Conservation (phyloP, 2,113 vertebrate genomes). For the Propithecus coquereli region DNA sequence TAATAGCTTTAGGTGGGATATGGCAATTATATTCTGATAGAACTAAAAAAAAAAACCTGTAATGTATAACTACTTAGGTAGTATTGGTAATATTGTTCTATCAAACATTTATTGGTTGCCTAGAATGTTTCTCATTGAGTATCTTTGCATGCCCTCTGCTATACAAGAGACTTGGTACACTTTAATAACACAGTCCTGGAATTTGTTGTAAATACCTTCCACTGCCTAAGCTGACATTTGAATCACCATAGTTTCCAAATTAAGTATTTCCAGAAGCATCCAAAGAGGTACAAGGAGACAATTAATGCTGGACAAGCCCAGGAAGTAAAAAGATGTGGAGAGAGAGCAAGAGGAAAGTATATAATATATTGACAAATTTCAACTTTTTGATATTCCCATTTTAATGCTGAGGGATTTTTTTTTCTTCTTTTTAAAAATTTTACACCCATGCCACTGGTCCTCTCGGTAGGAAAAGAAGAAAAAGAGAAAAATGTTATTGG, state of each 20-base stretch:
- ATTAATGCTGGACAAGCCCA: background rate
- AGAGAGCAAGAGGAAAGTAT: background rate
- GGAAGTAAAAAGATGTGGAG: no score
- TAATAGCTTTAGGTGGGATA: background rate
- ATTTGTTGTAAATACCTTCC: background rate
- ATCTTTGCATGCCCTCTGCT: background rate
- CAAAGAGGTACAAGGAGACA: background rate
- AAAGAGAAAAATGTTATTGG: background rate
- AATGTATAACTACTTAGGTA: background rate
- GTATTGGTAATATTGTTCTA: background rate
- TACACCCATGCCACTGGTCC: background rate
- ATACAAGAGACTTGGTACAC: background rate
- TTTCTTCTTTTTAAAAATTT: background rate
- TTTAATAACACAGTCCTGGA: background rate
- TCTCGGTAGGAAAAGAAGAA: background rate
- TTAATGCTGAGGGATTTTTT: background rate
- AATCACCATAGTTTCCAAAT: slow-evolving; percentile 16
- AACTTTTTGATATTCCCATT: background rate
- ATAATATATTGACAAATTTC: background rate
- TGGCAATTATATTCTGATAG: background rate
- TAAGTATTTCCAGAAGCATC: background rate
- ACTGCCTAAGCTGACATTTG: background rate
- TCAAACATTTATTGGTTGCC: background rate
- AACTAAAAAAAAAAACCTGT: background rate
- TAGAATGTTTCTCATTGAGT: background rate